Percentiles rank a stretch among this genome's conserved stretches.
These are phyloP conservation scores for Drosophila affinis DNA, from an alignment of 2,888 invertebrate genomes.

Conservation along the genomic window DNA sequence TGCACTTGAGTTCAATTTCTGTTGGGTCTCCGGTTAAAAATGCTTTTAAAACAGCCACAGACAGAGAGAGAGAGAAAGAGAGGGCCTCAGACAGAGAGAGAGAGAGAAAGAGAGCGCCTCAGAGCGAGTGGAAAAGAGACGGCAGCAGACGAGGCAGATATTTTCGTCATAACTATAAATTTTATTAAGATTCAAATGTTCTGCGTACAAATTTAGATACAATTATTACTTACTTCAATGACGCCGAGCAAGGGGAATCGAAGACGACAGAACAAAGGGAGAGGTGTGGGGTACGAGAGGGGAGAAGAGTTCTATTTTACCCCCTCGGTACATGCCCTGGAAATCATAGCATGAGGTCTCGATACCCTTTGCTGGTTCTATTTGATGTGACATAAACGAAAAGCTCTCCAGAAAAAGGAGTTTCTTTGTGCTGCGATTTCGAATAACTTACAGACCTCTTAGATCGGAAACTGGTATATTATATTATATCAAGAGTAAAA, in stretches of 20 bases:
- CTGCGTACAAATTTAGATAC: conserved; percentile 70
- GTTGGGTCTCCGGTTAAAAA: conserved; percentile 51
- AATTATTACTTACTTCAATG: conserved; percentile 67
- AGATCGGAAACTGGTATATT: too few relatives aligned
- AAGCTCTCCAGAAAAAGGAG: not conserved
- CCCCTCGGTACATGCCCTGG: not conserved
- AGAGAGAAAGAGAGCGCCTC: not conserved
- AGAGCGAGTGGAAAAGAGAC: not conserved
- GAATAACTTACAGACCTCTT: too few relatives aligned
- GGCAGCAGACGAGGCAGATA: conserved; percentile 13
- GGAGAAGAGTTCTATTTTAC: not conserved
- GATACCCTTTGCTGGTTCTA: not conserved
- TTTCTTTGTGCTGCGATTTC: not conserved
- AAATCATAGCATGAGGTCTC: not conserved
- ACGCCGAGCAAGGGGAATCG: conserved; percentile 19
- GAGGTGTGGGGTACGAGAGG: not conserved
- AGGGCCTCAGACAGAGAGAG: not conserved
- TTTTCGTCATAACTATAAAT: conserved; percentile 77
- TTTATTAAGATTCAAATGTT: conserved; percentile 75
- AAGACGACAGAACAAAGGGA: not conserved
- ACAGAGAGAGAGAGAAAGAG: conserved; percentile 14
- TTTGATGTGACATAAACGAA: not conserved
- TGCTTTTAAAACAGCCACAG: conserved; percentile 59
- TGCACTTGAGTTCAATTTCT: conserved; percentile 80
- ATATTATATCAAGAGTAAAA: too few relatives aligned